A percentile compares a stretch with the other conserved stretches of the same genome.
phyloP scores from a whole-genome alignment of 2,888 invertebrate genomes.

The Zaprionus obscuricornis region DNA sequence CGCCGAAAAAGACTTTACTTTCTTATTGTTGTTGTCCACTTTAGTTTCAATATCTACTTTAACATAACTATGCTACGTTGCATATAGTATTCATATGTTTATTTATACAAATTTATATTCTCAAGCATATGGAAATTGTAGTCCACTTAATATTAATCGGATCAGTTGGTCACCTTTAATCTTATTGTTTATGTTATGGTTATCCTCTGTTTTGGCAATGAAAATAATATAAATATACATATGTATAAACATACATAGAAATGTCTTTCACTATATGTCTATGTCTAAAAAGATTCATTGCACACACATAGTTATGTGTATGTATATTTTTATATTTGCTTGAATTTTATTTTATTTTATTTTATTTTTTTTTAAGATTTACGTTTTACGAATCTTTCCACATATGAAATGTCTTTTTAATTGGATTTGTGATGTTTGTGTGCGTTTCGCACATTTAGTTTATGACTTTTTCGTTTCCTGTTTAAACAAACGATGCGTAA shows the following conservation, averaged over 20 bases:
- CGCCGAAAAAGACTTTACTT: too few species aligned
- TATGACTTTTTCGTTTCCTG: conserved; percentile 48
- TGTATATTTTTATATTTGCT: conserved; percentile 2
- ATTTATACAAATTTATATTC: conserved; percentile 1
- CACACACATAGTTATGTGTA: conserved; percentile 9
- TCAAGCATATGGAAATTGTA: conserved; percentile 23
- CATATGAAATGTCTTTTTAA: conserved; percentile 69
- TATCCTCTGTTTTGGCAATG: conserved; percentile 57
- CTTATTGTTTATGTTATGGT: conserved; percentile 57
- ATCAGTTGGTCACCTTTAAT: conserved; percentile 43
- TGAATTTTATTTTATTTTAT: conserved; percentile 28
- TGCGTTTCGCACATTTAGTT: conserved; percentile 30
- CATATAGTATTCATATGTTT: background rate
- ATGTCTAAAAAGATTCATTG: conserved; percentile 32
- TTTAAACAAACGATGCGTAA: background rate
- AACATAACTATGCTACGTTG: background rate
- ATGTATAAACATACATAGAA: background rate
- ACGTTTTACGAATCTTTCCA: conserved; percentile 17
- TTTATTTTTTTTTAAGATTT: conserved; percentile 22
- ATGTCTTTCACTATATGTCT: too few species aligned
- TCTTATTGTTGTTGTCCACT: too few species aligned
- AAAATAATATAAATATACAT: conserved; percentile 28
- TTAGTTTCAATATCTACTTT: too few species aligned
- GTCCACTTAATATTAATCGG: conserved; percentile 25
- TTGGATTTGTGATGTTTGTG: conserved; percentile 45